These are phyloP conservation scores for Rhingia rostrata DNA, from an alignment of 2,888 invertebrate species.

Conservation along the genomic window DNA sequence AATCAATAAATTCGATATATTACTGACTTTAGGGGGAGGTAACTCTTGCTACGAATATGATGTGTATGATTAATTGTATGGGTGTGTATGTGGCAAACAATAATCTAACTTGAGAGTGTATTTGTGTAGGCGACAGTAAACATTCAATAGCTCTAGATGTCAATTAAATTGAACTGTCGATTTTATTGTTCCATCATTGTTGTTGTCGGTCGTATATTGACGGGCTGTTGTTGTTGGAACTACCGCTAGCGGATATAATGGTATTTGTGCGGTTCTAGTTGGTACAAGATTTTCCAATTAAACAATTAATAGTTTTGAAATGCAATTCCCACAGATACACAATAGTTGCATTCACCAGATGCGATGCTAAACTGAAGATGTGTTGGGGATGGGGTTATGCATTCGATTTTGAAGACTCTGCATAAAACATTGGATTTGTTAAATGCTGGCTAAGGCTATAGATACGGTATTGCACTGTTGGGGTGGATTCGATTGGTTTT, in stretches of 20 bases:
- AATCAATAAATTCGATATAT: conserved; percentile 62
- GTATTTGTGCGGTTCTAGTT: conserved; percentile 21
- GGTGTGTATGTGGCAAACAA: background rate
- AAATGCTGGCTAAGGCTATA: conserved; percentile 20
- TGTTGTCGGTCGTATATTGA: conserved; percentile 8
- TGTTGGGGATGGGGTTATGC: background rate
- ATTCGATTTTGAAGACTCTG: conserved; percentile 21
- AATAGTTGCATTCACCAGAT: background rate
- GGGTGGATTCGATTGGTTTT: background rate
- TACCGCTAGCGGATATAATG: background rate
- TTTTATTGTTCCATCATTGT: conserved; percentile 25
- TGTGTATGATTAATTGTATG: background rate
- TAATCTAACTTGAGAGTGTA: background rate
- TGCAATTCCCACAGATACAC: conserved; percentile 33
- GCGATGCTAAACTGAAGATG: background rate
- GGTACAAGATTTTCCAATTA: conserved; percentile 72
- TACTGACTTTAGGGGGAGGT: conserved; percentile 27
- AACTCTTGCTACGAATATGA: background rate
- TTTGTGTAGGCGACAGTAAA: conserved; percentile 37
- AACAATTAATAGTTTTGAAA: conserved; percentile 53
- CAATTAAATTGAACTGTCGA: conserved; percentile 69
- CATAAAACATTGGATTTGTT: conserved; percentile 15
- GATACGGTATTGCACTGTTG: no score
- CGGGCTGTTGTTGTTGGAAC: background rate
- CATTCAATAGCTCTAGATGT: conserved; percentile 66